Evolutionary conservation across 2,888 invertebrate species (phyloP).

Genomic region (Macrophya annulata): DNA sequence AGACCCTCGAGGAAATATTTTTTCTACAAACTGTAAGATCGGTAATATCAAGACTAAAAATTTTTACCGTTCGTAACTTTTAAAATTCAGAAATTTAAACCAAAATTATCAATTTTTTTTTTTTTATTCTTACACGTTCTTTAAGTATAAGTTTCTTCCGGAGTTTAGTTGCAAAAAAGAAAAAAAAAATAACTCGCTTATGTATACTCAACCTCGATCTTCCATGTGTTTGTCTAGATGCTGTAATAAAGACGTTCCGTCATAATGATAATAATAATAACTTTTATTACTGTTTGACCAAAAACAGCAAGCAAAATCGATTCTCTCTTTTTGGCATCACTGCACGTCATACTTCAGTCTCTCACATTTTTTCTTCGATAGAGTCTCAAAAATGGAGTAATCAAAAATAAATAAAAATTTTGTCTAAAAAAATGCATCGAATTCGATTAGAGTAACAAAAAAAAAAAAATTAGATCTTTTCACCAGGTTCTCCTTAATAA

Average conservation of each 20-base stretch:
- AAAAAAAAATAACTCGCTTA: neutral
- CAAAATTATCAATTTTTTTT: neutral
- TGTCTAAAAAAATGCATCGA: no score
- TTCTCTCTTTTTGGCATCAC: neutral
- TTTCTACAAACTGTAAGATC: no score
- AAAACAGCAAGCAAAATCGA: neutral
- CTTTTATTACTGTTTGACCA: neutral
- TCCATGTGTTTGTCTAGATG: no score
- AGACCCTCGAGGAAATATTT: no score
- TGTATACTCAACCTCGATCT: neutral
- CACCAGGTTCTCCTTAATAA: no score
- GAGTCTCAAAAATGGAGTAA: neutral
- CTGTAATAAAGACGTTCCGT: neutral
- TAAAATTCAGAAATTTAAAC: no score
- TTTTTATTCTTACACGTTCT: neutral
- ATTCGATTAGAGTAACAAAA: no score
- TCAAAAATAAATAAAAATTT: no score
- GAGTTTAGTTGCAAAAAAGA: neutral
- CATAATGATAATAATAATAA: neutral
- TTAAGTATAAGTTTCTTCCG: neutral
- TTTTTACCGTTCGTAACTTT: no score
- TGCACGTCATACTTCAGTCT: neutral
- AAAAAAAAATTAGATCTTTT: no score
- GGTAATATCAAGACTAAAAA: no score
- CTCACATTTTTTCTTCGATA: no score